Evolutionary conservation across 1,140 invertebrate species (phyloP).

Genomic region (Oppia nitens): DNA sequence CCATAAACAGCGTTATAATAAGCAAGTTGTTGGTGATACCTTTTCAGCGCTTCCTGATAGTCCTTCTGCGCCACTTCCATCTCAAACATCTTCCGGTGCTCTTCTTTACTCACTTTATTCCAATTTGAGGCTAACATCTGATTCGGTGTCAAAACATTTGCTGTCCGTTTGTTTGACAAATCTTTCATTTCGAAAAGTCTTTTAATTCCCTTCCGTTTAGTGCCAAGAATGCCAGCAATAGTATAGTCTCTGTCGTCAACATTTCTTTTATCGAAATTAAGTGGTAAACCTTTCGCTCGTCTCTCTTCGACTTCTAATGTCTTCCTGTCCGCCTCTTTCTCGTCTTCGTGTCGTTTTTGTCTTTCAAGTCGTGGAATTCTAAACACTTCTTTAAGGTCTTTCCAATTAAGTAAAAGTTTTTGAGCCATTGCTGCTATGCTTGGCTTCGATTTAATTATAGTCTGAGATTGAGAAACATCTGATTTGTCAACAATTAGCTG

Average conservation of each 20-base stretch:
- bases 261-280: neutral
- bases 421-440: conserved; percentile 9
- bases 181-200: conserved; percentile 1
- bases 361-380: conserved; percentile 87
- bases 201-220: conserved; percentile 7
- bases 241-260: conserved; percentile 9
- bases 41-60: conserved; percentile 23
- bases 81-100: conserved; percentile 56
- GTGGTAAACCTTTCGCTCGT: conserved; percentile 5
- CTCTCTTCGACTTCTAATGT: conserved; percentile 16
- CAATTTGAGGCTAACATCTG: neutral
- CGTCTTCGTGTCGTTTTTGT: conserved; percentile 81
- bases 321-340: conserved; percentile 49
- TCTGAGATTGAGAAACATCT: neutral
- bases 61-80: conserved; percentile 49
- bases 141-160: neutral
- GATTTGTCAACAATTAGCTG: neutral
- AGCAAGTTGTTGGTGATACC: conserved; percentile 10
- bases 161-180: neutral
- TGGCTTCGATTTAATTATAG: neutral
- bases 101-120: conserved; percentile 36
- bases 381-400: conserved; percentile 67
- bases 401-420: conserved; percentile 36
- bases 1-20: neutral
- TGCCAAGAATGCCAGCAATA: conserved; percentile 5